These are phyloP conservation scores for Danio aesculapii DNA, from an alignment of 2,797 vertebrate genomes.

Conservation along the genomic window DNA sequence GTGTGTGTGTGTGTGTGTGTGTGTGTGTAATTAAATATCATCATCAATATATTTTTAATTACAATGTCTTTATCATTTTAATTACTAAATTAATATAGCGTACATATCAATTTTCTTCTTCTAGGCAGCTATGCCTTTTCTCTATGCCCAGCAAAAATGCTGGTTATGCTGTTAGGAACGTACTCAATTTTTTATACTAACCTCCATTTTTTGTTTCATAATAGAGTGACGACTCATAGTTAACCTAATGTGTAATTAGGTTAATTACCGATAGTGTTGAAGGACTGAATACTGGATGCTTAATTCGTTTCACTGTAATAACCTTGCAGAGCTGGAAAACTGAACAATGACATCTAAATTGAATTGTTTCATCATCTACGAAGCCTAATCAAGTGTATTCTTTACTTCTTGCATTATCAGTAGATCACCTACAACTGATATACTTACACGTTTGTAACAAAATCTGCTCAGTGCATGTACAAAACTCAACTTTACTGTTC, in stretches of 20 bases:
- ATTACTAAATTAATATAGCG: not conserved
- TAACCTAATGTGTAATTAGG: conserved; percentile 19
- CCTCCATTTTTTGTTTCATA: not conserved
- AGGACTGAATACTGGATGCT: conserved; percentile 29
- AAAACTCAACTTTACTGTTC: not conserved
- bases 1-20: no score
- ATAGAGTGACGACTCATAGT: conserved; percentile 16
- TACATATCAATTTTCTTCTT: not conserved
- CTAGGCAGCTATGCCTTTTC: conserved; percentile 4
- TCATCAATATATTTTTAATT: no score
- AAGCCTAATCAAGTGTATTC: not conserved
- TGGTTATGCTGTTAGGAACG: not conserved
- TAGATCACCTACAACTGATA: not conserved
- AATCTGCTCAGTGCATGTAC: not conserved
- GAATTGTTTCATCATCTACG: not conserved
- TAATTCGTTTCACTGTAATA: not conserved
- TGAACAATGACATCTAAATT: not conserved
- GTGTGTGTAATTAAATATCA: no score
- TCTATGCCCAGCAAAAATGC: not conserved
- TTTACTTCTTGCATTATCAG: no score
- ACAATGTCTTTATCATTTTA: no score
- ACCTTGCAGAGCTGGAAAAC: not conserved
- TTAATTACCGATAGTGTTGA: conserved; percentile 13
- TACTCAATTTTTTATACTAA: not conserved
- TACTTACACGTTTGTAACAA: not conserved